Conservation (phyloP, 2,797 vertebrate genomes). For the Sebastes ruberrimus region DNA sequence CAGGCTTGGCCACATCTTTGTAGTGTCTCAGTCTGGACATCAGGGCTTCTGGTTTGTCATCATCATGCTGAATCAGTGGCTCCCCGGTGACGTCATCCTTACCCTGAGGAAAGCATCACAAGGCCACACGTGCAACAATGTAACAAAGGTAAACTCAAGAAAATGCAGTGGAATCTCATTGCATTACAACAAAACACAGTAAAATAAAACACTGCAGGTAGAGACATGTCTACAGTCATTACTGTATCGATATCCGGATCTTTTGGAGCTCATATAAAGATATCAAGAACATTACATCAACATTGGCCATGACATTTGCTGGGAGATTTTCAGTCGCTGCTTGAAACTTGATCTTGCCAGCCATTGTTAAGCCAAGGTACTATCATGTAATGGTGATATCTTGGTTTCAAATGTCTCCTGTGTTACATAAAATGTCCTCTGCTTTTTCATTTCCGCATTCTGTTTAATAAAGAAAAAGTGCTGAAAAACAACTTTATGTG, state of each 20-base stretch:
- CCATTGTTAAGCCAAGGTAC: not conserved
- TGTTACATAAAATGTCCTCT: not conserved
- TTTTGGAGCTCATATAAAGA: not conserved
- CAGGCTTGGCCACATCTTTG: constrained; percentile 94
- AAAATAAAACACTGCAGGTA: not conserved
- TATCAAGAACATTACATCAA: not conserved
- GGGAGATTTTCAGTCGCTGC: not conserved
- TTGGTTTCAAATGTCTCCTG: not conserved
- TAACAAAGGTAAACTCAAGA: not conserved
- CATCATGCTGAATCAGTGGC: constrained; percentile 90
- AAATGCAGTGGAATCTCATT: not conserved
- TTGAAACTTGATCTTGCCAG: not conserved
- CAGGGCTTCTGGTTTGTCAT: constrained; percentile 91
- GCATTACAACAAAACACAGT: not conserved
- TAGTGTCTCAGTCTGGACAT: constrained; percentile 91
- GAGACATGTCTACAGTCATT: not conserved
- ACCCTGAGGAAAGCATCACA: constrained; percentile 78
- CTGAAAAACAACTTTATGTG: not conserved
- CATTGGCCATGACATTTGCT: not conserved
- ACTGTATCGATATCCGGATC: not conserved
- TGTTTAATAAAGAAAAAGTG: not conserved
- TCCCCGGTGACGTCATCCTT: constrained; percentile 91
- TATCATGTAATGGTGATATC: not conserved
- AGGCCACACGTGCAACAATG: not conserved
- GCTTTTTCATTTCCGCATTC: not conserved